Conservation (phyloP, 2,797 vertebrate genomes). For the Propithecus perrieri region DNA sequence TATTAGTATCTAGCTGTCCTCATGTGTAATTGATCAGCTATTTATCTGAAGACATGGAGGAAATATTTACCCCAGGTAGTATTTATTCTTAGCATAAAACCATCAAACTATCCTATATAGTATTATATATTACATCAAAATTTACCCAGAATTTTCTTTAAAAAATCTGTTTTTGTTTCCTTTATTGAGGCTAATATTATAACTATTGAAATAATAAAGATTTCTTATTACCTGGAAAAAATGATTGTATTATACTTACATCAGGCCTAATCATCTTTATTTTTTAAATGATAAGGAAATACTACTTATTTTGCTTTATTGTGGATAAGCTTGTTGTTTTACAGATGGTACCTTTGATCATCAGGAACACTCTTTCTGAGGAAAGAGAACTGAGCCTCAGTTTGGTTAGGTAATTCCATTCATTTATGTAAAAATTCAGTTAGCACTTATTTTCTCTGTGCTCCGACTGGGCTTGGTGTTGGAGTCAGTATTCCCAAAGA, state of each 20-base stretch:
- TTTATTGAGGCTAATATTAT: neutral
- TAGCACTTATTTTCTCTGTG: neutral
- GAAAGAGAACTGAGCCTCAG: neutral
- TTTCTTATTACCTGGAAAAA: neutral
- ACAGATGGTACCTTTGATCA: neutral
- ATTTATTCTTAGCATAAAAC: neutral
- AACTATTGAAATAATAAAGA: neutral
- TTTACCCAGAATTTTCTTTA: neutral
- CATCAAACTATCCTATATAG: neutral
- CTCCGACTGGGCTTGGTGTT: neutral
- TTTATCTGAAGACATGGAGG: neutral
- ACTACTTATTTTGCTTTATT: neutral
- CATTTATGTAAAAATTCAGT: neutral
- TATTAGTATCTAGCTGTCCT: neutral
- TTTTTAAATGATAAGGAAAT: neutral
- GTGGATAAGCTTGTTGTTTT: neutral
- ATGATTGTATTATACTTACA: neutral
- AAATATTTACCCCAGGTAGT: neutral
- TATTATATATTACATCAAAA: neutral
- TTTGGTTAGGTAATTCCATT: neutral
- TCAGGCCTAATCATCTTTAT: neutral
- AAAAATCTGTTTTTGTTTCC: neutral
- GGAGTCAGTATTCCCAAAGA: neutral
- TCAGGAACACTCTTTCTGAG: neutral
- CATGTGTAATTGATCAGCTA: neutral